Percentiles rank a stretch among this genome's conserved stretches.
Conservation (phyloP, 2,797 vertebrate species). For the Cercopithecus neglectus region DNA sequence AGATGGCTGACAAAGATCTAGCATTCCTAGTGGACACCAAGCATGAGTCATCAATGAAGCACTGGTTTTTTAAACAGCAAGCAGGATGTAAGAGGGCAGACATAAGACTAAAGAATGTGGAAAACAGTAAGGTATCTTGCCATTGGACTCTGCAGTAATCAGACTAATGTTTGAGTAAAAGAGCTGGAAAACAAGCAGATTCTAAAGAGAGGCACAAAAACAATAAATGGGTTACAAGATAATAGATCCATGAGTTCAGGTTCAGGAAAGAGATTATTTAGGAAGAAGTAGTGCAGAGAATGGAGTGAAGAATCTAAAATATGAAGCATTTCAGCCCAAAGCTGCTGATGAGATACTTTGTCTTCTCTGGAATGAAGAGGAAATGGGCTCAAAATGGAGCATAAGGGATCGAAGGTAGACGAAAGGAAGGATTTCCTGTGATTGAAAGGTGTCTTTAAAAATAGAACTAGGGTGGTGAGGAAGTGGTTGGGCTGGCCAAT, state of each 20-base stretch:
- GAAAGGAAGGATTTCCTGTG: conserved; percentile 62
- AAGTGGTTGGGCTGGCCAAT: conserved; percentile 4
- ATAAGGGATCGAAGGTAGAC: conserved; percentile 53
- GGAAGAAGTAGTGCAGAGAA: background rate
- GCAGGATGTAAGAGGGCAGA: background rate
- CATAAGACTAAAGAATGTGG: background rate
- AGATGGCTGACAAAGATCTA: background rate
- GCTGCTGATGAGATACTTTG: background rate
- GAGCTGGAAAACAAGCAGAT: background rate
- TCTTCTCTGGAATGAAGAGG: conserved; percentile 47
- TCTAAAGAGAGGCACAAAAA: conserved; percentile 12
- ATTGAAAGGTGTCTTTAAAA: conserved; percentile 58
- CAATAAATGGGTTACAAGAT: background rate
- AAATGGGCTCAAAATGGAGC: conserved; percentile 54
- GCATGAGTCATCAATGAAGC: background rate
- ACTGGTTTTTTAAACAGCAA: background rate
- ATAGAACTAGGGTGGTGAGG: background rate
- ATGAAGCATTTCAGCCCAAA: background rate
- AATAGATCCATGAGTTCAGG: background rate
- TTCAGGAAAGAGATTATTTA: background rate
- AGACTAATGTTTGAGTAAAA: background rate
- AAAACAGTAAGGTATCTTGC: background rate
- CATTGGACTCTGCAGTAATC: background rate
- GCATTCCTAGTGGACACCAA: background rate
- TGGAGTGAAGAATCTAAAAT: background rate